Percentiles rank a stretch among this genome's conserved stretches.
Evolutionary conservation across 2,888 invertebrate species (phyloP).

Genomic region (Ctena decussata): DNA sequence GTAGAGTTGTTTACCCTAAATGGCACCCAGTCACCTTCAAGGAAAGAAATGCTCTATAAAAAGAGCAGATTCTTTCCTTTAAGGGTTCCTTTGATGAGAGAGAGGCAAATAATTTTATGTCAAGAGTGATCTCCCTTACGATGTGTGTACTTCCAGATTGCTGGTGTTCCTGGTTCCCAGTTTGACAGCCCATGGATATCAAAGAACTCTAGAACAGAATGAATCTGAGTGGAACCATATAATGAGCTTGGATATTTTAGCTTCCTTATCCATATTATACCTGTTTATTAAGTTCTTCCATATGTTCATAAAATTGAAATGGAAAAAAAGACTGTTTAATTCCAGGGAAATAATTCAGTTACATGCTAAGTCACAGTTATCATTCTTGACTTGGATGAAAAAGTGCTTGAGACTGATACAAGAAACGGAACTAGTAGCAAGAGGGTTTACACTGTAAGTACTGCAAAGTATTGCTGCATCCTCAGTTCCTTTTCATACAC

Average conservation of each 20-base stretch:
- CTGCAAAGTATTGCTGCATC: too few species aligned
- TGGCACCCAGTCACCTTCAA: too few species aligned
- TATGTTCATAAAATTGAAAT: not conserved
- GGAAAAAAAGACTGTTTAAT: not conserved
- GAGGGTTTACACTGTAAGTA: slow-evolving; percentile 83
- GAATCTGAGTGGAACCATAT: not conserved
- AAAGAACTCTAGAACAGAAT: not conserved
- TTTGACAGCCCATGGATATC: not conserved
- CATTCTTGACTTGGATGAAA: slow-evolving; percentile 41
- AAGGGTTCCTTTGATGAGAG: too few species aligned
- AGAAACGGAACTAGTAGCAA: slow-evolving; percentile 81
- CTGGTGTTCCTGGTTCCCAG: not conserved
- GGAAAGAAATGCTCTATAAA: too few species aligned
- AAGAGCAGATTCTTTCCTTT: not conserved
- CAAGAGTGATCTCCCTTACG: not conserved
- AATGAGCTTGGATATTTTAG: not conserved
- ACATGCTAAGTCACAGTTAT: not conserved
- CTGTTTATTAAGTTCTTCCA: not conserved
- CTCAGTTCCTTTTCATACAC: too few species aligned
- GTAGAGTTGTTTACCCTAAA: too few species aligned
- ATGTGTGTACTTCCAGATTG: slow-evolving; percentile 1
- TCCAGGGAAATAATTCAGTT: not conserved
- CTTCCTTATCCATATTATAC: not conserved
- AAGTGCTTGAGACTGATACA: slow-evolving; percentile 79
- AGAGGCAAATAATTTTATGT: too few species aligned